Conservation (phyloP, 1,140 invertebrate species). For the Ceratina australensis region DNA sequence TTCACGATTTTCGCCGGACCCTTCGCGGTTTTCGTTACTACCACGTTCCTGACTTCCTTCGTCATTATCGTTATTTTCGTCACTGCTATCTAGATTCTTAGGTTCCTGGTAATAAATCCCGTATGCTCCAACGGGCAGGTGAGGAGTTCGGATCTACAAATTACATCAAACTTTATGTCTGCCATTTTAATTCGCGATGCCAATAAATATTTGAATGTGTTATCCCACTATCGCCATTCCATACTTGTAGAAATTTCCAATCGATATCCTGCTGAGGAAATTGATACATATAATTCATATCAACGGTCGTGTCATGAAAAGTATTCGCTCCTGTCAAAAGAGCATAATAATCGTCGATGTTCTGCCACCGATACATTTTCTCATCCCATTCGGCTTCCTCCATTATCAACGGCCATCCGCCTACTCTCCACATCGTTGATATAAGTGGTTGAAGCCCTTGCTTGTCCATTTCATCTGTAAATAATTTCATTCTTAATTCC, state of each 20-base stretch:
- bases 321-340: neutral
- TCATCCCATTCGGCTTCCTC: neutral
- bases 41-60: neutral
- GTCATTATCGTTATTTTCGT: neutral
- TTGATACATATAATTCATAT: no score
- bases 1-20: no score
- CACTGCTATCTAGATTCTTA: neutral
- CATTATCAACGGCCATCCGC: constrained; percentile 14
- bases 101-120: neutral
- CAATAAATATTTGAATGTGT: no score
- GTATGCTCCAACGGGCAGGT: no score
- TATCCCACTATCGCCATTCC: neutral
- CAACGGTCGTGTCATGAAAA: no score
- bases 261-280: no score
- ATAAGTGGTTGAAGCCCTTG: neutral
- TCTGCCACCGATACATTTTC: neutral
- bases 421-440: neutral
- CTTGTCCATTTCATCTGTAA: neutral
- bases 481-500: no score
- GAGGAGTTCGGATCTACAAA: no score
- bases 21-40: neutral
- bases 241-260: no score
- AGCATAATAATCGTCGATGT: constrained; percentile 19
- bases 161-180: no score
- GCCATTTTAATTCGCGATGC: no score